These are phyloP conservation scores for Dasyornis broadbenti DNA, from an alignment of 2,113 vertebrate genomes.

Conservation along the genomic window DNA sequence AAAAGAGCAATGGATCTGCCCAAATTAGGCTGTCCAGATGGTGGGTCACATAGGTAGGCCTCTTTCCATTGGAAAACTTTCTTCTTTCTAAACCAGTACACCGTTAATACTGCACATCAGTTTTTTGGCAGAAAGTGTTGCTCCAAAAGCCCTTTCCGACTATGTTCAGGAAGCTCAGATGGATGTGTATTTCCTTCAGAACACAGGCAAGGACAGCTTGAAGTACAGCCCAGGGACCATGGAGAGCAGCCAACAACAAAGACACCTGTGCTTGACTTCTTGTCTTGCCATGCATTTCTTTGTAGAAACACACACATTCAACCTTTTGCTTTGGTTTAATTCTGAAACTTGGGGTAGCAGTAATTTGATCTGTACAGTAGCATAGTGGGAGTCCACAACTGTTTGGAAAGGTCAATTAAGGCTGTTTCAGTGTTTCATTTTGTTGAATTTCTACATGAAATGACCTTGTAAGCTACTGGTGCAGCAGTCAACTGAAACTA, in stretches of 20 bases:
- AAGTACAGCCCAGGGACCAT: neutral
- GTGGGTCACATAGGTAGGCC: neutral
- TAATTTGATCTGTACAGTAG: neutral
- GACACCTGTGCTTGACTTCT: neutral
- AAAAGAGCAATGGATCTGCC: neutral
- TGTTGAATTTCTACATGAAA: neutral
- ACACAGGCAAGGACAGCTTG: neutral
- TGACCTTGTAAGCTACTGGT: neutral
- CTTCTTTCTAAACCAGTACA: neutral
- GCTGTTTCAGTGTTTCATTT: neutral
- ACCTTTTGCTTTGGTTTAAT: neutral
- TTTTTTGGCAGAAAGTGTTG: neutral
- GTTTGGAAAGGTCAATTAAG: neutral
- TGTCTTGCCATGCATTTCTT: neutral
- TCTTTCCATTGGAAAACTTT: neutral
- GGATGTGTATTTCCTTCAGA: fast-evolving
- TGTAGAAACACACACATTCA: neutral
- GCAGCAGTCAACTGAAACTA: neutral
- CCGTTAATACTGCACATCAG: neutral
- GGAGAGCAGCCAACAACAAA: neutral
- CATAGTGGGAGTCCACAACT: neutral
- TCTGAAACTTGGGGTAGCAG: neutral
- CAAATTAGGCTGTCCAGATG: neutral
- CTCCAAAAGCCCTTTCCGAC: neutral
- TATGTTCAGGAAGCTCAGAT: neutral